phyloP scores from a whole-genome alignment of 2,113 vertebrate genomes.

The Eurystomus gularis region DNA sequence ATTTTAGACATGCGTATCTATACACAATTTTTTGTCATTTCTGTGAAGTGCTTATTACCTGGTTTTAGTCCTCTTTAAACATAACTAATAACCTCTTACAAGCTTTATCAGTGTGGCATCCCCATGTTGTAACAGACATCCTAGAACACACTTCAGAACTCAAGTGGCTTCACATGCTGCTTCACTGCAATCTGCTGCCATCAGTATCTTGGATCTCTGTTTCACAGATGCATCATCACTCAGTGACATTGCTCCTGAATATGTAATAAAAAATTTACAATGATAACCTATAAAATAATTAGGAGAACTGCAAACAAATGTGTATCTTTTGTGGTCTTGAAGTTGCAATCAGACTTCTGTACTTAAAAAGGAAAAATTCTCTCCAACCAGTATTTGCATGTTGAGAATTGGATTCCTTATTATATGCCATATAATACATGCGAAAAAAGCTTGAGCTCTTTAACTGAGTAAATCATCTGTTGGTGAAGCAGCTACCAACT shows the following conservation, averaged over 20 bases:
- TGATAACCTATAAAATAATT: not conserved
- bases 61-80: not conserved
- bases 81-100: not conserved
- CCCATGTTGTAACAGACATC: not conserved
- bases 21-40: too few relatives aligned
- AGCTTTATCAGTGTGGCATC: not conserved
- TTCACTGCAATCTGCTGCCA: not conserved
- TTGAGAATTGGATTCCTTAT: not conserved
- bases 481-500: not conserved
- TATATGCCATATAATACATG: not conserved
- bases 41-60: not conserved
- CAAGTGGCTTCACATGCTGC: not conserved
- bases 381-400: not conserved
- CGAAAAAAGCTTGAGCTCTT: not conserved
- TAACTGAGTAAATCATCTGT: not conserved
- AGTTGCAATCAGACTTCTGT: not conserved
- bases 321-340: not conserved
- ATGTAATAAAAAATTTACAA: not conserved
- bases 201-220: not conserved
- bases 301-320: not conserved
- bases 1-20: accelerated
- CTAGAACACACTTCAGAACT: not conserved
- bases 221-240: not conserved
- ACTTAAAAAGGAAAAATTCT: not conserved
- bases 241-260: not conserved